Base-by-base conservation (phyloP, 30 jellyfish, hydroid and myxozoan species). In the Aurelia coerulea region DNA sequence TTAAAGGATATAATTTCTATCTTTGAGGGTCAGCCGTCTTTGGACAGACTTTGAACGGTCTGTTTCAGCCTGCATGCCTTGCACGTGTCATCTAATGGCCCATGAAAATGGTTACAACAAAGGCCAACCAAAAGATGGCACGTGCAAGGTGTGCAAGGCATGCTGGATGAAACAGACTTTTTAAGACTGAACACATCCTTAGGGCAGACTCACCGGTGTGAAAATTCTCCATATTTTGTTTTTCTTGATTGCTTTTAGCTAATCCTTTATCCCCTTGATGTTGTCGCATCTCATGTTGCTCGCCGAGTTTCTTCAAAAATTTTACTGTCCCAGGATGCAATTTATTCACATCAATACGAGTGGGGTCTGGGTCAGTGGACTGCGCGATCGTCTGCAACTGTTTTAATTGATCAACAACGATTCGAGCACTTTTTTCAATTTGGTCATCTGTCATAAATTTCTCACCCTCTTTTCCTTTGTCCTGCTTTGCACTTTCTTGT, bases 311-410 rank as follows among this genome's bases (percentile, higher is more conserved):
- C 78, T 94, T 94, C 54, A 94, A 79, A 42, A 94, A 90, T 72
- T 90, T 89, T 41, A 94, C 97, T 0, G 99, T 94, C 34, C 97
- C 99, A 2, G 99, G 99, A 75, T 94, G 99, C 72, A 94, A 65
- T 65, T 89, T 87, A 69, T 91, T 90, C 17, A 94, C 99, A 65
- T 94, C 97, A 14, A 94, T 94, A 79, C 84, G 85, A 39, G 96
- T 68, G 10, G 99, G 99, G 58, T 94, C 99, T 31, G 99, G 99
- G 73, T 94, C 84, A 0, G 91, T 63, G 14, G 99, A 94, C 62
- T 94, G 99, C 32, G 99, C 99, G n/a, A 94, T 87, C 32, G 63
- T 89, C 69, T 94, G 99, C 52, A 94, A 75, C 69, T 89, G 97
- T 52, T 94, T 89, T 64, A 94, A 80, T 68, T 94, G 99, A 46